phyloP scores from a whole-genome alignment of 2,797 vertebrate species.

The Chrysocyon brachyurus region DNA sequence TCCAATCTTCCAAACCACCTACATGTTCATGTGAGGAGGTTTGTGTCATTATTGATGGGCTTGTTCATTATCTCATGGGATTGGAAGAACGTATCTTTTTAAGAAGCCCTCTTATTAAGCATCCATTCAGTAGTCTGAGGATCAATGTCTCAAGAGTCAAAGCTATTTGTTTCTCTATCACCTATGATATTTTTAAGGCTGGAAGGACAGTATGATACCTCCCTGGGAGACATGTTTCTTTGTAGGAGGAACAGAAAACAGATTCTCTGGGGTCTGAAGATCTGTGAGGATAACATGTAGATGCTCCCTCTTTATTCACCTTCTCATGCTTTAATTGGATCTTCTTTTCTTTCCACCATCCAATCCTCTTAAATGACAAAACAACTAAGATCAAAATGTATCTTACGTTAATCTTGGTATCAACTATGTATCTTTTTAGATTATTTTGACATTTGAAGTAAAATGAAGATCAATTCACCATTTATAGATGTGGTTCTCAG shows the following conservation, averaged over 20 bases:
- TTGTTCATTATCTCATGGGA: not conserved
- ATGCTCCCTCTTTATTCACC: not conserved
- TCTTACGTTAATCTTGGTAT: not conserved
- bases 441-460: slow-evolving; percentile 2
- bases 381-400: not conserved
- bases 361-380: not conserved
- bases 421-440: not conserved
- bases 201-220: not conserved
- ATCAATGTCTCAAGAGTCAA: not conserved
- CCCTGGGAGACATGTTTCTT: not conserved
- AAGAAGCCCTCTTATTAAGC: not conserved
- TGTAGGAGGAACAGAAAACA: not conserved
- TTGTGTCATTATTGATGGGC: not conserved
- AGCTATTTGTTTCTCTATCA: not conserved
- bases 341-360: not conserved
- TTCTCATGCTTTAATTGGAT: not conserved
- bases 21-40: not conserved
- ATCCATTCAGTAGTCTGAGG: not conserved
- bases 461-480: slow-evolving; percentile 30
- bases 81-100: not conserved
- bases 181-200: not conserved
- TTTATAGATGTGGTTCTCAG: not conserved
- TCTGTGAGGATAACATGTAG: not conserved
- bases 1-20: not conserved
- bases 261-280: not conserved